Evolutionary conservation across 2,888 invertebrate genomes (phyloP), one percentile per base, ranked within the genome.

Genomic region (Drosophila incognita): DNA sequence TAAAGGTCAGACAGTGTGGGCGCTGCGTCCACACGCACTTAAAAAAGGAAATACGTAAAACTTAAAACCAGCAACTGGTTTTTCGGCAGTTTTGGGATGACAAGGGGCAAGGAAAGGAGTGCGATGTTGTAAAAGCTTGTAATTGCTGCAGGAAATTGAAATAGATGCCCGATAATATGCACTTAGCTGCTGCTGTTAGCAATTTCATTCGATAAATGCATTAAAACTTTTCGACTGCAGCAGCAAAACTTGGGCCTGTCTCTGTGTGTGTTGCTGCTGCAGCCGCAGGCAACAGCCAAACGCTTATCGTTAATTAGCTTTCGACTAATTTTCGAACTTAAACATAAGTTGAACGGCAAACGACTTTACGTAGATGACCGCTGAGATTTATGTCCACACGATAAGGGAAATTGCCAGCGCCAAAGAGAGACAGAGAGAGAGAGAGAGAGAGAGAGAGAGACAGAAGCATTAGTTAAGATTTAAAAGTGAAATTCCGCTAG

Each of bases 121-220:
- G 35, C 36, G 27, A 27, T 13, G 13, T 38, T 21, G 57, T 57
- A 38, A 62, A 65, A 27, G 66, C 57, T 72, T 81, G 83, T 84
- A 86, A 89, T 89, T 86, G 82, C 85, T 76, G 73, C 71, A 78
- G 87, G 87, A 89, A 86, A 86, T 87, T 89, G 89, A 89, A 89
- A 89, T 86, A 86, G 89, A 86, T 89, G 87, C 87, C 85, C 85
- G 89, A 86, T 89, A 86, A 89, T 89, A 86, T 80, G 85, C 89
- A 86, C 85, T 86, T 87, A 74, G 74, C 68, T 79, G 51, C 80
- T 65, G 36, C 54, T 46, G 77, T 52, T 51, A 56, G 73, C 67
- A 81, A 69, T 79, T 87, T 74, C 84, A 87, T 82, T 89, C 84
- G 85, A 89, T 86, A 86, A 85, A 89, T 80, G 85, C 89, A 86